Percentiles rank a stretch among this genome's conserved stretches.
phyloP scores from a whole-genome alignment of 2,113 vertebrate genomes.

The Rostratula benghalensis region DNA sequence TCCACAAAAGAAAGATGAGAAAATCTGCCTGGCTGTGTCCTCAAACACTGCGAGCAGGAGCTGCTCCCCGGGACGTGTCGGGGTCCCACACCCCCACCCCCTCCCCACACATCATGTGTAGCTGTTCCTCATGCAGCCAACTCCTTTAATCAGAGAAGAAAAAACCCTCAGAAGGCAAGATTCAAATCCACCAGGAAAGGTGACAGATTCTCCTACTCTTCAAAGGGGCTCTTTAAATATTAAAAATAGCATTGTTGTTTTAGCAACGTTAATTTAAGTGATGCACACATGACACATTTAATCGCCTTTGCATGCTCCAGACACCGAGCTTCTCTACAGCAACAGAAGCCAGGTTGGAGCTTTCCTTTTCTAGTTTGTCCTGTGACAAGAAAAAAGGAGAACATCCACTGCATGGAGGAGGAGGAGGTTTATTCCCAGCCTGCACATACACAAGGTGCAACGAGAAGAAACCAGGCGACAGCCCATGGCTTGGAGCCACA shows the following conservation, averaged over 20 bases:
- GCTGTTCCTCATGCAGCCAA: slow-evolving; percentile 3
- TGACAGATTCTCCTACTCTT: slow-evolving; percentile 59
- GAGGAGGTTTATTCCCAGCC: not conserved
- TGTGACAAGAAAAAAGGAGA: not conserved
- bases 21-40: not conserved
- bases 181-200: slow-evolving; percentile 55
- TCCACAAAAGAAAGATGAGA: not conserved
- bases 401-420: not conserved
- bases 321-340: accelerated
- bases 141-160: slow-evolving; percentile 63
- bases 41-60: not conserved
- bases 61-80: not conserved
- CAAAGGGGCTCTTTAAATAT: slow-evolving; percentile 71
- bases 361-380: not conserved
- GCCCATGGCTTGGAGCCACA: accelerated
- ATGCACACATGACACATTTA: slow-evolving; percentile 28
- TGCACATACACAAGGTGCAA: not conserved
- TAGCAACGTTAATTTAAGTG: slow-evolving; percentile 50
- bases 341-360: not conserved
- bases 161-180: slow-evolving; percentile 35
- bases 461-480: accelerated
- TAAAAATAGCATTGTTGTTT: slow-evolving; percentile 68
- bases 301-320: not conserved
- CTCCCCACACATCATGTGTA: not conserved
- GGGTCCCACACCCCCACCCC: not conserved